Evolutionary conservation across 2,888 invertebrate species (phyloP).

Genomic region (Fragum whitleyi): DNA sequence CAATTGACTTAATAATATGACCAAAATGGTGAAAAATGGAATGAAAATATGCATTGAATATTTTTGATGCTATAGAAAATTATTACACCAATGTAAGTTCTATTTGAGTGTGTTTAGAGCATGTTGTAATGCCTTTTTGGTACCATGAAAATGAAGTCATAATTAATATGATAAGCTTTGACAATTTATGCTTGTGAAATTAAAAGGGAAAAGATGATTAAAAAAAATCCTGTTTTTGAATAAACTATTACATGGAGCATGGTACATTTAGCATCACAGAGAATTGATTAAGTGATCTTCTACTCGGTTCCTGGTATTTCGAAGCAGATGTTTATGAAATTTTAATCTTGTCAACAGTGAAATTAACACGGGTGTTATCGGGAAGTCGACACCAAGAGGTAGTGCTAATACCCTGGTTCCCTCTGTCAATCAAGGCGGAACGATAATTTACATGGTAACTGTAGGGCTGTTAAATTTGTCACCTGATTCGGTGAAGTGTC

Average conservation of each 20-base stretch:
- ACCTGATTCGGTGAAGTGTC: conserved; percentile 23
- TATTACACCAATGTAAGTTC: no score
- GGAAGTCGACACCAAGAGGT: conserved; percentile 21
- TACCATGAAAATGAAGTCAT: no score
- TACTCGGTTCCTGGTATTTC: conserved; percentile 9
- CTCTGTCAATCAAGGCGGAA: conserved; percentile 28
- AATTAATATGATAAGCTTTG: no score
- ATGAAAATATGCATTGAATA: no score
- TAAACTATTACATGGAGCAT: neutral
- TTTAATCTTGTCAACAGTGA: conserved; percentile 29
- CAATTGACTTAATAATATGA: no score
- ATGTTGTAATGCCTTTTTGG: no score
- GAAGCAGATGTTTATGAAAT: conserved; percentile 28
- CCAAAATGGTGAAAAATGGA: no score
- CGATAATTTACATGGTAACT: conserved; percentile 25
- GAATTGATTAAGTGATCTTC: neutral
- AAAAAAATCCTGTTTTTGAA: no score
- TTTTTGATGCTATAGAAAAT: no score
- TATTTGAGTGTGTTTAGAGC: no score
- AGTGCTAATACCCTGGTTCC: conserved; percentile 24
- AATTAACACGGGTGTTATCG: conserved; percentile 26
- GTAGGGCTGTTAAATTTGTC: conserved; percentile 17
- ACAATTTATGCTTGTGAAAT: no score
- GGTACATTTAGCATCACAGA: neutral
- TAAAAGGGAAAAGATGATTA: no score